A percentile compares a stretch with the other conserved stretches of the same genome.
phyloP scores from a whole-genome alignment of 2,888 invertebrate genomes.

The Gortyna flavago region DNA sequence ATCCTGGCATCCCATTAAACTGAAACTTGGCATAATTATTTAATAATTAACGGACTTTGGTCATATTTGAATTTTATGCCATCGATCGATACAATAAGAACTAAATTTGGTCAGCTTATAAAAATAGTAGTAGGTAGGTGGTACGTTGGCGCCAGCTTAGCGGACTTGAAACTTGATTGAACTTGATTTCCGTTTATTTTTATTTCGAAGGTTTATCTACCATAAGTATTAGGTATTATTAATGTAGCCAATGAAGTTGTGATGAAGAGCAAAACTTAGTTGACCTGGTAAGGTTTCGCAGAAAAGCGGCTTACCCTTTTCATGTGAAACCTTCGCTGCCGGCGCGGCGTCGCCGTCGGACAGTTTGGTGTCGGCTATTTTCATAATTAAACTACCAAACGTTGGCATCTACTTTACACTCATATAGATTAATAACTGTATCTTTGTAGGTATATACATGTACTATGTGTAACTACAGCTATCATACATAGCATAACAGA shows the following conservation, averaged over 20 bases:
- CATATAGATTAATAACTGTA: neutral
- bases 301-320: conserved; percentile 51
- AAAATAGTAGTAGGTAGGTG: conserved; percentile 44
- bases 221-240: neutral
- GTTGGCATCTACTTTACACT: neutral
- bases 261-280: conserved; percentile 24
- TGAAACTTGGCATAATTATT: neutral
- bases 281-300: conserved; percentile 47
- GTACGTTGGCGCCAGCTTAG: conserved; percentile 48
- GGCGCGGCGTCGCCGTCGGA: no score
- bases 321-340: conserved; percentile 31
- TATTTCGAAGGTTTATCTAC: neutral
- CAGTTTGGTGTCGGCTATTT: conserved; percentile 17
- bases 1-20: neutral
- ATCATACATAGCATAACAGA: no score
- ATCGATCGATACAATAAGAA: neutral
- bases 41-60: no score
- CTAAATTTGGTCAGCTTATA: conserved; percentile 27
- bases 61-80: neutral
- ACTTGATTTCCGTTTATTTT: conserved; percentile 19
- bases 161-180: neutral
- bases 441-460: neutral
- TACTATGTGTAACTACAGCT: neutral
- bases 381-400: neutral
- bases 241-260: conserved; percentile 32